These are phyloP conservation scores for Miltochrista miniata DNA, from an alignment of 2,888 invertebrate species.

Conservation along the genomic window DNA sequence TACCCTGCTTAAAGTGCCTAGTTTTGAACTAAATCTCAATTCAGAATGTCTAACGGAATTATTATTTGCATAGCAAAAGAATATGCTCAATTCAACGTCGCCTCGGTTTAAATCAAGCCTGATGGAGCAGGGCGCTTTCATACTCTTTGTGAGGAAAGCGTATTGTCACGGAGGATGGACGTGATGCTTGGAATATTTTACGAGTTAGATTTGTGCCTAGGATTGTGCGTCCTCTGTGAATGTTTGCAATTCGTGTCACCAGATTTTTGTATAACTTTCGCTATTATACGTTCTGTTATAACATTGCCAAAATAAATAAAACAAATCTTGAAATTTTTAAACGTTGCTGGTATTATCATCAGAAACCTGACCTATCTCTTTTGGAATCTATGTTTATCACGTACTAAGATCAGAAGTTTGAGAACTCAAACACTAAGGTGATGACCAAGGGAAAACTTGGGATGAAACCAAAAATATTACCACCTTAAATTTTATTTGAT, in stretches of 20 bases:
- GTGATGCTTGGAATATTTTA: conserved; percentile 7
- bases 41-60: conserved; percentile 25
- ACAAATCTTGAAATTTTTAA: too few relatives aligned
- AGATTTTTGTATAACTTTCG: too few relatives aligned
- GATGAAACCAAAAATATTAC: too few relatives aligned
- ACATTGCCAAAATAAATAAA: too few relatives aligned
- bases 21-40: conserved; percentile 30
- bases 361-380: too few relatives aligned
- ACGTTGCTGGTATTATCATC: too few relatives aligned
- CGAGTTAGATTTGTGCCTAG: conserved; percentile 24
- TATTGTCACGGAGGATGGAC: conserved; percentile 32
- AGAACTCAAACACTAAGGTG: too few relatives aligned
- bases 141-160: conserved; percentile 46
- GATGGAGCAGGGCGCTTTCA: conserved; percentile 41
- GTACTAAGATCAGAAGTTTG: too few relatives aligned
- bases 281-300: too few relatives aligned
- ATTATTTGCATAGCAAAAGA: conserved; percentile 36
- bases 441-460: too few relatives aligned
- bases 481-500: too few relatives aligned
- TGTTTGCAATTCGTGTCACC: neutral
- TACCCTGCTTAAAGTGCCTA: conserved; percentile 31
- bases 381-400: too few relatives aligned
- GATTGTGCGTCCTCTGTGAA: conserved; percentile 15
- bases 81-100: conserved; percentile 26
- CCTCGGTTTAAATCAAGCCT: conserved; percentile 44